Conservation (phyloP, 2,888 invertebrate genomes). For the Brachypterus glaber region DNA sequence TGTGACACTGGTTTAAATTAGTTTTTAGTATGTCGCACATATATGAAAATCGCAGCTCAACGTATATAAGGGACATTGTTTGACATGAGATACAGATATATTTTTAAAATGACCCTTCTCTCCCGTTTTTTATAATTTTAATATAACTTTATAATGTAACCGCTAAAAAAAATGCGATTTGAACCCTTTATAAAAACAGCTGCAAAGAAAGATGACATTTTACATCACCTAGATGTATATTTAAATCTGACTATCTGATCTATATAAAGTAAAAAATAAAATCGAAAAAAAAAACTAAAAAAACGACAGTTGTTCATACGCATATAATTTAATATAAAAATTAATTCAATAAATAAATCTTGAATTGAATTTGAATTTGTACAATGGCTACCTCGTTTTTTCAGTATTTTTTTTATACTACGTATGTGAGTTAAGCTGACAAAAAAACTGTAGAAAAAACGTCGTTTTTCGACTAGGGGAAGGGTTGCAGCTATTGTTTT, state of each 20-base stretch:
- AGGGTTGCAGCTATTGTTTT: slow-evolving; percentile 28
- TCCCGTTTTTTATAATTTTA: too few species aligned
- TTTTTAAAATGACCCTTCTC: too few species aligned
- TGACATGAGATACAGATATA: too few species aligned
- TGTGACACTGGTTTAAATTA: too few species aligned
- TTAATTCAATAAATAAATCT: slow-evolving; percentile 19
- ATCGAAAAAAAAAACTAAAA: slow-evolving; percentile 19
- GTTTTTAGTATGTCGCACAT: too few species aligned
- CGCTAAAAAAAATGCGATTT: too few species aligned
- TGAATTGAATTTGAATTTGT: slow-evolving; percentile 18
- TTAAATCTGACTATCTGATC: slow-evolving; percentile 1
- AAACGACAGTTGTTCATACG: slow-evolving; percentile 23
- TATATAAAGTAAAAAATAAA: background rate
- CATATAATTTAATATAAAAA: slow-evolving; percentile 20
- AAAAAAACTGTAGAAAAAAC: slow-evolving; percentile 23
- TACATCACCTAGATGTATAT: background rate
- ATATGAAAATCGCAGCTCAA: too few species aligned
- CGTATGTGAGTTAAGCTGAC: slow-evolving; percentile 18
- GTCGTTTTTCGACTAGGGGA: slow-evolving; percentile 17
- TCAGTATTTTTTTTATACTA: slow-evolving; percentile 13
- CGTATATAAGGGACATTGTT: too few species aligned
- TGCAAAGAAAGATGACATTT: slow-evolving; percentile 1
- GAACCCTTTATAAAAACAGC: too few species aligned
- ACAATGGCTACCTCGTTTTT: slow-evolving; percentile 8
- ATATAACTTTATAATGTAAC: too few species aligned